Evolutionary conservation across 2,113 vertebrate species (phyloP).

Genomic region (Charadrius vociferus): DNA sequence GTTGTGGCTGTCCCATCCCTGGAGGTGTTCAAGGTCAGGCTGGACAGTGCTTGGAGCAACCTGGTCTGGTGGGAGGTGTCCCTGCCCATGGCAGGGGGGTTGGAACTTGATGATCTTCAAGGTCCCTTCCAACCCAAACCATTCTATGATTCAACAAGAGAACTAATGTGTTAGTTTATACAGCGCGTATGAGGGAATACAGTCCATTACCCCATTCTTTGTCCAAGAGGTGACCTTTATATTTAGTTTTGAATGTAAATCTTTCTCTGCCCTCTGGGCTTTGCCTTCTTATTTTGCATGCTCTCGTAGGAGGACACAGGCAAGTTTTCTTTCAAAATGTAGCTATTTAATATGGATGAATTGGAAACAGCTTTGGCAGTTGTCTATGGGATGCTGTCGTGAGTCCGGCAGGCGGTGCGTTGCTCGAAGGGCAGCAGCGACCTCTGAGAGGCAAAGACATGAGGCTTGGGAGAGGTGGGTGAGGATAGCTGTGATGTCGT

Average conservation of each 20-base stretch:
- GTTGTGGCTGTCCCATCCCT: no score
- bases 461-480: neutral
- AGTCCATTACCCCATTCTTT: neutral
- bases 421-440: neutral
- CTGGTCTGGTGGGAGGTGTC: no score
- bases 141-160: neutral
- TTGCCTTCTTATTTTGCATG: neutral
- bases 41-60: no score
- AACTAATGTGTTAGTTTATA: neutral
- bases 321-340: neutral
- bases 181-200: neutral
- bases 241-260: neutral
- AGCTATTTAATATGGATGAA: accelerated
- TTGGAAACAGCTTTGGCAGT: neutral
- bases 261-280: neutral
- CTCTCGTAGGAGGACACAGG: neutral
- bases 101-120: no score
- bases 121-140: no score
- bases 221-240: neutral
- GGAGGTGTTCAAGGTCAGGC: no score
- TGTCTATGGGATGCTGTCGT: accelerated
- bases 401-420: accelerated
- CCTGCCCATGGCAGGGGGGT: no score
- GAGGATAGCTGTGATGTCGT: neutral
- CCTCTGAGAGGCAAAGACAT: neutral